Evolutionary conservation across 2,797 vertebrate genomes (phyloP).

Genomic region (Hippoglossus hippoglossus): DNA sequence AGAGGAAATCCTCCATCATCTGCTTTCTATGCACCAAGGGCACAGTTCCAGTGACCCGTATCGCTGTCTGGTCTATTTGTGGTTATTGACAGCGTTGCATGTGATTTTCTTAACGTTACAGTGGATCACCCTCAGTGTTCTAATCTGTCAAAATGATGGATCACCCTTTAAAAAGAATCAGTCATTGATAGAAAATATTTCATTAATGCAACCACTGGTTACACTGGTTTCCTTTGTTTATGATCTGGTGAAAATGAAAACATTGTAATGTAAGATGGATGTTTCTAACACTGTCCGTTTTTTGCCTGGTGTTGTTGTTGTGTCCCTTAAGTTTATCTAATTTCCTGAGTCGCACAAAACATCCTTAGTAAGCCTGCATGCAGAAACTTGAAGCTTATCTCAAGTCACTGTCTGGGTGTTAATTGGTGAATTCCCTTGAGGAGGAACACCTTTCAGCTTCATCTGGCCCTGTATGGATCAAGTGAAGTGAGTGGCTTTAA

Average conservation of each 20-base stretch:
- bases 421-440: conserved; percentile 65
- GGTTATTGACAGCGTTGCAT: background rate
- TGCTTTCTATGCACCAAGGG: background rate
- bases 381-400: conserved; percentile 44
- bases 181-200: background rate
- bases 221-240: background rate
- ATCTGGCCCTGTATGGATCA: conserved; percentile 11
- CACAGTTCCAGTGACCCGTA: background rate
- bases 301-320: conserved; percentile 11
- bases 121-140: too few species aligned
- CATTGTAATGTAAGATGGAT: background rate
- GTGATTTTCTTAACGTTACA: background rate
- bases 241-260: background rate
- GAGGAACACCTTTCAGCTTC: conserved; percentile 42
- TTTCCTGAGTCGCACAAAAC: conserved; percentile 9
- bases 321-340: background rate
- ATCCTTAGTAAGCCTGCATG: conserved; percentile 37
- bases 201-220: background rate
- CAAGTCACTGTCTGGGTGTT: conserved; percentile 53
- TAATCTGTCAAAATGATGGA: background rate
- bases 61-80: background rate
- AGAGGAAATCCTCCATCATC: background rate
- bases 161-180: background rate
- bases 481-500: conserved; percentile 4
- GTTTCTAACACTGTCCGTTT: conserved; percentile 10